Evolutionary conservation across 2,888 invertebrate genomes (phyloP).

Genomic region (Apotomis betuletana): DNA sequence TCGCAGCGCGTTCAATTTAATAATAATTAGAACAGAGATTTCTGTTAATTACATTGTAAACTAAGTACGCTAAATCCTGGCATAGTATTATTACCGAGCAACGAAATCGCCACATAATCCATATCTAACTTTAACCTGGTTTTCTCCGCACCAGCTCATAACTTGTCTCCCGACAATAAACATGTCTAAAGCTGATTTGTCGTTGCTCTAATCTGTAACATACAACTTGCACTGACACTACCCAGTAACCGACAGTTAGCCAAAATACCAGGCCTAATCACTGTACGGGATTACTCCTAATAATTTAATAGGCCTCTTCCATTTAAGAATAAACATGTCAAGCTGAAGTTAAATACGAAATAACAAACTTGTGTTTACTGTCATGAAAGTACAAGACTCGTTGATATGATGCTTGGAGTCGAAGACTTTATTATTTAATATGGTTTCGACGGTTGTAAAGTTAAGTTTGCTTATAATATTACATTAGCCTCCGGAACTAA

Average conservation of each 20-base stretch:
- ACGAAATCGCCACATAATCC: conserved; percentile 2
- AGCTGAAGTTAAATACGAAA: conserved; percentile 72
- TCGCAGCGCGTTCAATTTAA: too few species aligned
- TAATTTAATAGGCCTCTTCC: conserved; percentile 80
- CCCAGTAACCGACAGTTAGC: conserved; percentile 63
- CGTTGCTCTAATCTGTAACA: conserved; percentile 63
- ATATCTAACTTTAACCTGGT: conserved; percentile 8
- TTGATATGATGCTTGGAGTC: conserved; percentile 50
- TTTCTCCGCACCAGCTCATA: conserved; percentile 39
- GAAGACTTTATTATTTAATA: conserved; percentile 38
- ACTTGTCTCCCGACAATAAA: conserved; percentile 62
- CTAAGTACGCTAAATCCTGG: neutral
- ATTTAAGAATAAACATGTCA: conserved; percentile 82
- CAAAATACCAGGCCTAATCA: conserved; percentile 69
- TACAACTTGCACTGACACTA: conserved; percentile 54
- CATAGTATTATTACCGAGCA: neutral
- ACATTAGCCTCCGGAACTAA: conserved; percentile 73
- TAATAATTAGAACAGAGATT: too few species aligned
- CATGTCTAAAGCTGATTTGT: conserved; percentile 68
- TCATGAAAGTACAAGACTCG: conserved; percentile 27
- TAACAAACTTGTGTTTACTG: conserved; percentile 55
- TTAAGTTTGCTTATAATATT: conserved; percentile 60
- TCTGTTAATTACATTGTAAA: too few species aligned
- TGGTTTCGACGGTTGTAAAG: conserved; percentile 31
- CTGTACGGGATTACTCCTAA: conserved; percentile 74